Conservation (phyloP, 2,888 invertebrate species). For the Drosophila meridiana region DNA sequence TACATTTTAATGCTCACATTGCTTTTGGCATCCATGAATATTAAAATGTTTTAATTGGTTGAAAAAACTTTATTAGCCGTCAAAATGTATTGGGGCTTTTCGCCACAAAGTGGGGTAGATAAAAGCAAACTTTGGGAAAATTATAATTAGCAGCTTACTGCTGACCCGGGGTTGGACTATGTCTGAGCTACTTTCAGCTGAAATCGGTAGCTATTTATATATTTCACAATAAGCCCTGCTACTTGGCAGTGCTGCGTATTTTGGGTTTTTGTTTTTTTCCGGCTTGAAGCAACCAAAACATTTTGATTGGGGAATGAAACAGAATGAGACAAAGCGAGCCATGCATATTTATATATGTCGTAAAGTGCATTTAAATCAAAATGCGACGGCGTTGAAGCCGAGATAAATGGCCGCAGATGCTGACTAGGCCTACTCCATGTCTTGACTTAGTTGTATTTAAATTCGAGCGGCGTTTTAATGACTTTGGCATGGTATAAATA, state of each 20-base stretch:
- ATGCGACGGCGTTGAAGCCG: constrained; percentile 50
- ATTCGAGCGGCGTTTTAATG: constrained; percentile 67
- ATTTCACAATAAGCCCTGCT: constrained; percentile 43
- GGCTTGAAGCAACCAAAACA: constrained; percentile 55
- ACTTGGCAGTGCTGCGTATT: constrained; percentile 18
- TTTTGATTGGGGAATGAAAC: constrained; percentile 57
- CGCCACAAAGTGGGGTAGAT: constrained; percentile 16
- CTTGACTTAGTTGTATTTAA: constrained; percentile 58
- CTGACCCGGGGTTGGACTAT: constrained; percentile 35
- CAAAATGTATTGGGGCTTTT: constrained; percentile 40
- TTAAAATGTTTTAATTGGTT: constrained; percentile 74
- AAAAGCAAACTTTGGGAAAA: constrained; percentile 47
- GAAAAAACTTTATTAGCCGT: constrained; percentile 60
- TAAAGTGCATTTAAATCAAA: constrained; percentile 79
- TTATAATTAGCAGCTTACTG: constrained; percentile 67
- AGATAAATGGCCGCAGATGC: constrained; percentile 54
- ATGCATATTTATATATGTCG: constrained; percentile 76
- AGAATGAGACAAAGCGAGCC: constrained; percentile 38
- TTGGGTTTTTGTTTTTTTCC: constrained; percentile 43
- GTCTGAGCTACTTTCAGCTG: constrained; percentile 25
- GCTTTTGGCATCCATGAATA: neutral
- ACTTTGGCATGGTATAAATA: constrained; percentile 62
- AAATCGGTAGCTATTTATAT: constrained; percentile 67
- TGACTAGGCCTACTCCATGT: constrained; percentile 58
- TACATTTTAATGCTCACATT: neutral